phyloP scores from a whole-genome alignment of 2,113 vertebrate genomes.

The Hemichromis elongatus region DNA sequence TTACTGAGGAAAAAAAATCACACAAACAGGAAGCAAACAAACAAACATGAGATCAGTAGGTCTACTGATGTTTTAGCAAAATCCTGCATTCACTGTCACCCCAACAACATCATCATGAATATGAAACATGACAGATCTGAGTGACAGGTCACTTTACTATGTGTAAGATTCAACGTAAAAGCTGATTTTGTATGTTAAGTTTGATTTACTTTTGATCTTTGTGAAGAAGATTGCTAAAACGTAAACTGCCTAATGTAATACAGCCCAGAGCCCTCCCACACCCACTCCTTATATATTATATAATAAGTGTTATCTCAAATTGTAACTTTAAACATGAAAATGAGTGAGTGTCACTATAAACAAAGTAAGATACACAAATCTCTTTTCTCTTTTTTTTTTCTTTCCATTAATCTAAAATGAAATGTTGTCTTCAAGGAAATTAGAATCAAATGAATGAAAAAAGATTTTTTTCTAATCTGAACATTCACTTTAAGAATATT shows the following conservation, averaged over 20 bases:
- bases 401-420: neutral
- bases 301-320: neutral
- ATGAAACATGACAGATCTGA: neutral
- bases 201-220: neutral
- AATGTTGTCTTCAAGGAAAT: neutral
- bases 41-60: accelerated
- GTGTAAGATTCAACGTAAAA: neutral
- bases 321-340: neutral
- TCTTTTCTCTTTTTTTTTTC: neutral
- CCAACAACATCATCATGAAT: neutral
- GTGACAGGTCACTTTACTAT: neutral
- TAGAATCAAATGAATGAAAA: neutral
- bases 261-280: neutral
- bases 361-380: neutral
- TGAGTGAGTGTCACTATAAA: neutral
- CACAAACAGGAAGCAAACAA: neutral
- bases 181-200: neutral
- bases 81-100: neutral
- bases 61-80: neutral
- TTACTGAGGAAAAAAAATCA: accelerated
- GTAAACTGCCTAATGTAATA: neutral
- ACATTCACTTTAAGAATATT: neutral
- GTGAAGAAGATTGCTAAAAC: neutral
- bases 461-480: neutral
- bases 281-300: neutral